Evolutionary conservation across 1,140 invertebrate genomes (phyloP), one percentile per base, ranked within the genome.

Genomic region (Drosophila guanche): DNA sequence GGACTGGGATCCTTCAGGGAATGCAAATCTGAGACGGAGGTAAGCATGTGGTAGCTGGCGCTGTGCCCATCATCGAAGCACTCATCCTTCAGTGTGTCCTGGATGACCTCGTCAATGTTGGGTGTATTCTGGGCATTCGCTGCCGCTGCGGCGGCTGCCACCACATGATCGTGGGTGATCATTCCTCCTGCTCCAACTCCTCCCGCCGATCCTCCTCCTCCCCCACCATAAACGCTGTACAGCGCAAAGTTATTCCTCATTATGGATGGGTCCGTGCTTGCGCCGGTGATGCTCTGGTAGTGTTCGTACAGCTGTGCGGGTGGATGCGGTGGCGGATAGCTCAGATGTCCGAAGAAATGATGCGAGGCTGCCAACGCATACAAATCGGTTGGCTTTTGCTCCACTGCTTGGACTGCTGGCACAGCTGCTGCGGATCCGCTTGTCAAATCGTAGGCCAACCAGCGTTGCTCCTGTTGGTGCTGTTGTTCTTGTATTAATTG

Each of bases 61-160:
- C 70, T 77, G 27, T 72, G 67, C 27, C 76, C 73, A 20, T 91
- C 86, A 12, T 91, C 90, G 29, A 88, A 74, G 43, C 84, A 90
- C 55, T 91, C 90, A 42, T 89, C 90, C 52, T 91, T 91, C 0
- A 91, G 59, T 5, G 90, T 91, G 56, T 91, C 90, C 59, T 90
- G 83, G 42, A 91, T 91, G 5, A 91, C 88, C 43, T 91, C 90
- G 67, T 91, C 80, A 2, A 91, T 91, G 57, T 78, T 91, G 23
- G 76, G 58, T 2, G 89, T 74, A 20, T 12, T 70, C 27, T 51
- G 71, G 4, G 84, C 59, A 14, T 73, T 73, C 43, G 53, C 77
- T 7, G 69, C 75, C 5, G 74, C 76, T 57, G 74, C 66, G 58
- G 81, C 78, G 3, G 73, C 78, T 4, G 68, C 72, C 14, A 60